Percentiles rank a stretch among this genome's conserved stretches.
Evolutionary conservation across 2,113 vertebrate species (phyloP).

Genomic region (Hydropotes inermis): DNA sequence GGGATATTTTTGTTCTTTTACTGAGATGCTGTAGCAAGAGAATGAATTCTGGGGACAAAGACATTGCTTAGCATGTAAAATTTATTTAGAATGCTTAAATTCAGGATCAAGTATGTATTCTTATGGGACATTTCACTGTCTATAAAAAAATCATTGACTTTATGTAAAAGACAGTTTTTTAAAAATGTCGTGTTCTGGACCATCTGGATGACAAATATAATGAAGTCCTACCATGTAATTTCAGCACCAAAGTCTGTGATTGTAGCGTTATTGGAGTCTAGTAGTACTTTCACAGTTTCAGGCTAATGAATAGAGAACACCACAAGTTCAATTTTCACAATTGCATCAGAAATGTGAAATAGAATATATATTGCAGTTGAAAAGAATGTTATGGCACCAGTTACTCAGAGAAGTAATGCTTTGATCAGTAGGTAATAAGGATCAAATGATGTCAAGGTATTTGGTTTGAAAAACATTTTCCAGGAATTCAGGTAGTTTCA

Average conservation of each 20-base stretch:
- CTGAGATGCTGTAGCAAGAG: neutral
- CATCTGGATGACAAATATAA: neutral
- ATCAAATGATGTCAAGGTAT: neutral
- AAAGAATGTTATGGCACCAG: constrained; percentile 5
- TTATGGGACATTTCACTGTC: neutral
- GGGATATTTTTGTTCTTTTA: neutral
- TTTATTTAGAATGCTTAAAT: constrained; percentile 1
- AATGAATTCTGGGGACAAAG: constrained; percentile 1
- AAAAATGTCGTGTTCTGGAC: neutral
- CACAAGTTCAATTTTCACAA: neutral
- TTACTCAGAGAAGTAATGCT: neutral
- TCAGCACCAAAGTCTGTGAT: neutral
- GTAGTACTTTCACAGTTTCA: neutral
- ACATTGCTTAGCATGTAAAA: neutral
- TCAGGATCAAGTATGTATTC: neutral
- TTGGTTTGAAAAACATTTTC: neutral
- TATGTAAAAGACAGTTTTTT: neutral
- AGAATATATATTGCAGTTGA: neutral
- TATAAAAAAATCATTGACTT: neutral
- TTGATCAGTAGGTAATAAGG: neutral
- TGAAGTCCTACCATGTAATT: neutral
- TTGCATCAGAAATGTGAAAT: neutral
- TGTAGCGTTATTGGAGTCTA: neutral
- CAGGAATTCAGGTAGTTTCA: neutral
- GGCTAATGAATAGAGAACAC: neutral